phyloP scores from a whole-genome alignment of 1,140 invertebrate species.

The Sinella curviseta region DNA sequence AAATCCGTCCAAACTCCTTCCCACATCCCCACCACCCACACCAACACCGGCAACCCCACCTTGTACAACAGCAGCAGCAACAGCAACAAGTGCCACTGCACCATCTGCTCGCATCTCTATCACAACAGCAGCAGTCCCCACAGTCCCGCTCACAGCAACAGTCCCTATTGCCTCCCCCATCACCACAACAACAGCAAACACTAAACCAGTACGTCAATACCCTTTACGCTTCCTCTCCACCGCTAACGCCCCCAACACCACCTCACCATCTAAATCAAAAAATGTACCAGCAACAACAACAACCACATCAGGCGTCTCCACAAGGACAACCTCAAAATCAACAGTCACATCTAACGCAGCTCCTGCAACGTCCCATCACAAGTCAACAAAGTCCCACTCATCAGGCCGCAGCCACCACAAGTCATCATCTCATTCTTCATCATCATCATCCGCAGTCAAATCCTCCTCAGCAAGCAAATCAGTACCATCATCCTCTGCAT shows the following conservation, averaged over 20 bases:
- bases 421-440: not conserved
- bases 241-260: not conserved
- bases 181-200: not conserved
- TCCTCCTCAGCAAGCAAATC: not conserved
- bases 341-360: constrained; percentile 11
- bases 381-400: not conserved
- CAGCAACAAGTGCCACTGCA: not conserved
- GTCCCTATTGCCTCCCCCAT: not conserved
- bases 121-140: not conserved
- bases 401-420: not conserved
- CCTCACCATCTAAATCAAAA: not conserved
- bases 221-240: not conserved
- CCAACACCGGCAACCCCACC: not conserved
- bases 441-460: not conserved
- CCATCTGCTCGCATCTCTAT: not conserved
- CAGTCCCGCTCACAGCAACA: not conserved
- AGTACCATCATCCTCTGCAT: not conserved
- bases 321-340: not conserved
- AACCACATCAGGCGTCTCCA: not conserved
- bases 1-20: constrained; percentile 1
- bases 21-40: not conserved
- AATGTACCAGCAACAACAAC: not conserved
- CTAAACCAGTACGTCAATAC: not conserved
- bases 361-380: constrained; percentile 6
- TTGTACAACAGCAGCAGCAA: not conserved